Conservation (phyloP, 2,113 vertebrate species). For the Vireo altiloquus region DNA sequence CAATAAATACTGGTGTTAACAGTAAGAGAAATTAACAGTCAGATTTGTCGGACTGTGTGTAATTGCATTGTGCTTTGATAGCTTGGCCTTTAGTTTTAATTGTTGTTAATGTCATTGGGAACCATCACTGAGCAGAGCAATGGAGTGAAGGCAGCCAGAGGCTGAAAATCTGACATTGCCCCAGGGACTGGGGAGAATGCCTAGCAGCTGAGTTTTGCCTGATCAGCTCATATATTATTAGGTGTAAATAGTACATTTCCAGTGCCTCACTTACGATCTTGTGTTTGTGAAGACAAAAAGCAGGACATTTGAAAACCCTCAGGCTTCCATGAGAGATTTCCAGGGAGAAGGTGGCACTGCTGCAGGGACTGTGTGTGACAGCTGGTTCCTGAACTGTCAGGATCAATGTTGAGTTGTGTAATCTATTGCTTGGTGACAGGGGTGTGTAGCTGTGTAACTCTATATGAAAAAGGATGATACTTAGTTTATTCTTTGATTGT, state of each 20-base stretch:
- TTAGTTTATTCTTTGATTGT: background rate
- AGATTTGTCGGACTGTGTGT: background rate
- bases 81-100: background rate
- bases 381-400: background rate
- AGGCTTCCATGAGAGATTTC: background rate
- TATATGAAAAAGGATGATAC: background rate
- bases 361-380: background rate
- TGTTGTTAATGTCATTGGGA: background rate
- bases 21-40: background rate
- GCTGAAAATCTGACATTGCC: background rate
- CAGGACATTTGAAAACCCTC: background rate
- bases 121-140: background rate
- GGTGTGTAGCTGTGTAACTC: background rate
- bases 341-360: background rate
- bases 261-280: background rate
- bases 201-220: background rate
- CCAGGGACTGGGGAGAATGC: background rate
- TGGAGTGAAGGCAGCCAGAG: background rate
- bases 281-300: background rate
- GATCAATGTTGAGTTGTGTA: background rate
- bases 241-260: background rate
- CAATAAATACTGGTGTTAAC: background rate
- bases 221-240: background rate
- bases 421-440: background rate
- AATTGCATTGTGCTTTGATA: background rate